phyloP scores from a whole-genome alignment of 2,113 vertebrate genomes.

The Bolborhynchus lineola region DNA sequence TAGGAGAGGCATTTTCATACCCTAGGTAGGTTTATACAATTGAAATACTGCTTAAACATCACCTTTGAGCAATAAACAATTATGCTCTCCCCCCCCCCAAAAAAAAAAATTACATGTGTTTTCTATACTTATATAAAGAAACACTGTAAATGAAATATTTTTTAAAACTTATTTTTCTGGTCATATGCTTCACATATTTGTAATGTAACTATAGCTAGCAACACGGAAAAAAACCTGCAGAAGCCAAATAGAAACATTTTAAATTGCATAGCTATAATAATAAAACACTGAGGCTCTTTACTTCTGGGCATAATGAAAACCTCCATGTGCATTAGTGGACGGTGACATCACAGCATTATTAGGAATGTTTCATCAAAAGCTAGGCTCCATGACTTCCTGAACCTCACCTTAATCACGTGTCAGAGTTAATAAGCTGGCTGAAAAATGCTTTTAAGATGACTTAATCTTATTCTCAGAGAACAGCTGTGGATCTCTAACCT shows the following conservation, averaged over 20 bases:
- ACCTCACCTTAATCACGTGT: neutral
- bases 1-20: neutral
- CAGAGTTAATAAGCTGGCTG: neutral
- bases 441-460: neutral
- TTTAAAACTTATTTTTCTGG: neutral
- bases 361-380: neutral
- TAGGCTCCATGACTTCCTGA: neutral
- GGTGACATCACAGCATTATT: slow-evolving; percentile 2
- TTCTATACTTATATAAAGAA: neutral
- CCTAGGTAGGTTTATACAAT: neutral
- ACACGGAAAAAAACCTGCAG: neutral
- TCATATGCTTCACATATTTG: neutral
- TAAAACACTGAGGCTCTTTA: neutral
- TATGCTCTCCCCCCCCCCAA: rapidly evolving
- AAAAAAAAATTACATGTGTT: neutral
- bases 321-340: neutral
- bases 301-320: neutral
- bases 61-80: neutral
- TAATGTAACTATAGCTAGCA: neutral
- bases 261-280: neutral
- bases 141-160: neutral
- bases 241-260: neutral
- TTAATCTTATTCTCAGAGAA: neutral
- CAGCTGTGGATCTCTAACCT: neutral
- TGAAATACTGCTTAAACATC: neutral